Conservation (phyloP, 2,113 vertebrate species). For the Heterotis niloticus region DNA sequence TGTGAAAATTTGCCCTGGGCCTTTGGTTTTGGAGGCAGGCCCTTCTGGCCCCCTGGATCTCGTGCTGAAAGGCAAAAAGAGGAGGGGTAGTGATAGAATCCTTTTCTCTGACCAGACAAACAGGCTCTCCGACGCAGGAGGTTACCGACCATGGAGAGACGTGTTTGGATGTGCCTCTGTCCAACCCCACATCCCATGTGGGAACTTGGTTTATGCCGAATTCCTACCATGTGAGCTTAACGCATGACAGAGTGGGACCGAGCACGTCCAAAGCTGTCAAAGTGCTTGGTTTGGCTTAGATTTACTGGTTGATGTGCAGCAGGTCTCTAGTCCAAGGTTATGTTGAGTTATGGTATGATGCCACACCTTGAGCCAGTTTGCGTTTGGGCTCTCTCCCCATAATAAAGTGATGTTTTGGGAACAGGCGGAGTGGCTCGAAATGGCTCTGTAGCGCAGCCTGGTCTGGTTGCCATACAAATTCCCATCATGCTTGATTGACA, state of each 20-base stretch:
- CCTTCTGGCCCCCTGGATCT: slow-evolving; percentile 24
- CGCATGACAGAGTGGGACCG: neutral
- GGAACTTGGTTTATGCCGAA: neutral
- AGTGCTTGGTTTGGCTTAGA: neutral
- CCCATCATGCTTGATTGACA: slow-evolving; percentile 17
- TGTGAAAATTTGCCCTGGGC: slow-evolving; percentile 37
- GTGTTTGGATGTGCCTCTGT: slow-evolving; percentile 14
- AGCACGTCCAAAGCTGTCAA: neutral
- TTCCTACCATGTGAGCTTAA: neutral
- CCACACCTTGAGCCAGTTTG: neutral
- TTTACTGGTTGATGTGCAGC: slow-evolving; percentile 7
- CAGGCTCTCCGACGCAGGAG: neutral
- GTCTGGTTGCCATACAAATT: neutral
- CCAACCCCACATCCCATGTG: neutral
- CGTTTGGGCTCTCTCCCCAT: neutral
- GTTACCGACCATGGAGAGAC: neutral
- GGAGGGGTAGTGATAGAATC: slow-evolving; percentile 12
- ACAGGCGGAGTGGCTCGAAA: neutral
- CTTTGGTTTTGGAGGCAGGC: slow-evolving; percentile 26
- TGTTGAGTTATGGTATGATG: neutral
- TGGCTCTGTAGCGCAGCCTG: neutral
- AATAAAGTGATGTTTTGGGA: neutral
- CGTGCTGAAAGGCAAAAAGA: slow-evolving; percentile 24
- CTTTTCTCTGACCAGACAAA: slow-evolving; percentile 2
- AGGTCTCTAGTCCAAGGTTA: neutral